These are phyloP conservation scores for Actenoides hombroni DNA, from an alignment of 2,113 vertebrate species.

Conservation along the genomic window DNA sequence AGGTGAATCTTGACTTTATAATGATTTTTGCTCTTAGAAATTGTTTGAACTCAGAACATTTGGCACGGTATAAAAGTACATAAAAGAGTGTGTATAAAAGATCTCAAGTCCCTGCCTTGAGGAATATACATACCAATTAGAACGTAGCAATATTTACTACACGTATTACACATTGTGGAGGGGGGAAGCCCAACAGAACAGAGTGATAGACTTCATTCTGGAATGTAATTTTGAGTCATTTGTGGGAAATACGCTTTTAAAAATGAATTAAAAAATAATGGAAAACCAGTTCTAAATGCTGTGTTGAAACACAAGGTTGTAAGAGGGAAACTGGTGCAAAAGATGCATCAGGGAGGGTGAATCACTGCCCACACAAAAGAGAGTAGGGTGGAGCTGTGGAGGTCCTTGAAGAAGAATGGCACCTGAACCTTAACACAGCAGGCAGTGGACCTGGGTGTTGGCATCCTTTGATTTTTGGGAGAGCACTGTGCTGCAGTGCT, in stretches of 20 bases:
- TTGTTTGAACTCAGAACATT: slow-evolving; percentile 28
- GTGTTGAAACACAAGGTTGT: neutral
- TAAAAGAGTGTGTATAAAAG: neutral
- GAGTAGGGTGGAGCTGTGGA: neutral
- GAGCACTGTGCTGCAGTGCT: neutral
- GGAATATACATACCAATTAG: slow-evolving; percentile 24
- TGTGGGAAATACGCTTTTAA: neutral
- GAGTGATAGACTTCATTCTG: neutral
- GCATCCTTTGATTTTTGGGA: neutral
- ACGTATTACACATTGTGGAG: neutral
- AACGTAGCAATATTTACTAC: neutral
- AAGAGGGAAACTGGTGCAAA: neutral
- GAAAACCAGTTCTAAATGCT: neutral
- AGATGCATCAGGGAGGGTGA: neutral
- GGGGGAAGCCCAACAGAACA: neutral
- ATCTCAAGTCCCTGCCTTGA: slow-evolving; percentile 21
- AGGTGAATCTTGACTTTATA: slow-evolving; percentile 41
- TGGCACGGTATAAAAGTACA: slow-evolving; percentile 33
- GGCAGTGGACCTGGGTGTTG: neutral
- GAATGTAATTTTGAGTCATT: neutral
- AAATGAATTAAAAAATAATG: neutral
- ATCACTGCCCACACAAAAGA: neutral
- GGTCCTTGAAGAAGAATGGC: neutral
- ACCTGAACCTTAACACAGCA: rapidly evolving
- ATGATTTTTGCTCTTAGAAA: slow-evolving; percentile 44